These are phyloP conservation scores for Octodon degus DNA, from an alignment of 2,113 vertebrate genomes.

Conservation along the genomic window DNA sequence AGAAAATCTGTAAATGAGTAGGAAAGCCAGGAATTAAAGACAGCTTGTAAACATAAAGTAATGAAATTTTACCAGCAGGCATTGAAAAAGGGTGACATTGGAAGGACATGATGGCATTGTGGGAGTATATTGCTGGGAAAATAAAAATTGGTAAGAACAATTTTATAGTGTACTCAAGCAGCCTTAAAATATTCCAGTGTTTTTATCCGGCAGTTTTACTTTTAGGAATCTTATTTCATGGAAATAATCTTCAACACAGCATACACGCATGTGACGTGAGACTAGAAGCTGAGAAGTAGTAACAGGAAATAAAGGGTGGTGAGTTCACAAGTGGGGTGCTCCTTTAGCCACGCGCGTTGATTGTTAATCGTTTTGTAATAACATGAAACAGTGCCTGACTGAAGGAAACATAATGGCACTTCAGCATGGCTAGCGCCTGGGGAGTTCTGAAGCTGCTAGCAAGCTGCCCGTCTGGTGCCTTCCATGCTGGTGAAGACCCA, in stretches of 20 bases:
- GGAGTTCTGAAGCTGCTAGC: background rate
- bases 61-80: background rate
- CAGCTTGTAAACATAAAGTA: background rate
- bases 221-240: background rate
- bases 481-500: background rate
- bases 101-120: background rate
- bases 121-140: background rate
- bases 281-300: background rate
- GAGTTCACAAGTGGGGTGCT: background rate
- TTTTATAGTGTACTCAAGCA: background rate
- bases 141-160: background rate
- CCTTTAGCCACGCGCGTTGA: background rate
- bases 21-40: background rate
- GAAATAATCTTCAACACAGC: background rate
- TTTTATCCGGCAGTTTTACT: constrained; percentile 19
- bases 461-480: background rate
- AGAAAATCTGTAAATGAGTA: background rate
- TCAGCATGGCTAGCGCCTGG: too few species aligned
- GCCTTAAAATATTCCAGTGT: background rate
- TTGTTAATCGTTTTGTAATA: background rate
- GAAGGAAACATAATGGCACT: background rate
- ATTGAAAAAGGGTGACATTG: background rate
- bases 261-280: background rate
- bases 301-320: background rate
- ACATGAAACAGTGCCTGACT: background rate